Evolutionary conservation across 2,888 invertebrate species (phyloP).

Genomic region (Torymus texanus): DNA sequence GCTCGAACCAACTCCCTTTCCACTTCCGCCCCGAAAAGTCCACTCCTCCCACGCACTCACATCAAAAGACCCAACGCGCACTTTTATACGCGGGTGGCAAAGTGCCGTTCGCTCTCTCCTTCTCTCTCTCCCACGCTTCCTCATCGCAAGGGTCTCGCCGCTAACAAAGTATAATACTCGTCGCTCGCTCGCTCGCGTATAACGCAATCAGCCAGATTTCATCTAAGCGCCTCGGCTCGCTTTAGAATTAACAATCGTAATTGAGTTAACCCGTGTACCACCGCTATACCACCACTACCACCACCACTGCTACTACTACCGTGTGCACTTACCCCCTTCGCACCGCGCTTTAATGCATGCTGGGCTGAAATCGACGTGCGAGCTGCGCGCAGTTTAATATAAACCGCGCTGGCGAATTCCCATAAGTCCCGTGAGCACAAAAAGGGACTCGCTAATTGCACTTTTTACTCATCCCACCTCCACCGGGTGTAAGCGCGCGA

Average conservation of each 20-base stretch:
- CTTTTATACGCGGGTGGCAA: too few relatives aligned
- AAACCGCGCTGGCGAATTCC: background rate
- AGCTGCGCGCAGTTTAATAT: slow-evolving; percentile 15
- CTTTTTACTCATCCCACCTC: background rate
- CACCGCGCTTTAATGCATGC: slow-evolving; percentile 36
- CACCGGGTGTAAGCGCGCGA: too few relatives aligned
- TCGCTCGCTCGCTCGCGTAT: slow-evolving; percentile 1
- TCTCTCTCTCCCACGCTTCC: too few relatives aligned
- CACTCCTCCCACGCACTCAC: background rate
- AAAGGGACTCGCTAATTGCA: slow-evolving; percentile 28
- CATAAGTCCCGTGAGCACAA: background rate
- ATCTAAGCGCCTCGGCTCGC: slow-evolving; percentile 16
- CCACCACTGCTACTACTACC: background rate
- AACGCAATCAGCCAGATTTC: slow-evolving; percentile 41
- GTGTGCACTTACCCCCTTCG: slow-evolving; percentile 32
- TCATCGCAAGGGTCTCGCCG: background rate
- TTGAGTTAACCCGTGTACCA: slow-evolving; percentile 7
- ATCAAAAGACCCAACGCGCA: background rate
- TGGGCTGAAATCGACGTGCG: background rate
- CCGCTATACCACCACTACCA: too few relatives aligned
- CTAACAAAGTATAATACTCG: slow-evolving; percentile 24
- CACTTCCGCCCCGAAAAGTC: too few relatives aligned
- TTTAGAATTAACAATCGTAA: slow-evolving; percentile 42
- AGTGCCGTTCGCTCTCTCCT: too few relatives aligned
- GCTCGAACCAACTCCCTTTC: too few relatives aligned